Percentiles rank a stretch among this genome's conserved stretches.
Evolutionary conservation across 2,888 invertebrate species (phyloP).

Genomic region (Nasonovia ribisnigri): DNA sequence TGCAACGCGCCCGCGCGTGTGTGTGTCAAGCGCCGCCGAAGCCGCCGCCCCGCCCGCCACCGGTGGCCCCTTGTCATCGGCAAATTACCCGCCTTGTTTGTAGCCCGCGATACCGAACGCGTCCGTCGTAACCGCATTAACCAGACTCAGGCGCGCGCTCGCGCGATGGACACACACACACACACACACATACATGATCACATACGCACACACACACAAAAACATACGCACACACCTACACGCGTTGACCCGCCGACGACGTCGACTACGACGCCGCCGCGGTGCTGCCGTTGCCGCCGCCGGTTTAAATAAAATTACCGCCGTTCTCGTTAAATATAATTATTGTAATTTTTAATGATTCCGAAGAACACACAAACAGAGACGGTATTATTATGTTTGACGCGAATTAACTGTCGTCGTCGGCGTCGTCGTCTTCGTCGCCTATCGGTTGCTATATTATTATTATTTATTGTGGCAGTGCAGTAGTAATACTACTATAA

Average conservation of each 20-base stretch:
- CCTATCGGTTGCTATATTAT: background rate
- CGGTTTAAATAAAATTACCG: slow-evolving; percentile 40
- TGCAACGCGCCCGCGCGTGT: slow-evolving; percentile 31
- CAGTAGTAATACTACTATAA: background rate
- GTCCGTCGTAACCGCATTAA: slow-evolving; percentile 65
- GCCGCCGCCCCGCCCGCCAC: slow-evolving; percentile 53
- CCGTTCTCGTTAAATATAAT: slow-evolving; percentile 45
- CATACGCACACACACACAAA: background rate
- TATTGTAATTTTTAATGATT: slow-evolving; percentile 44
- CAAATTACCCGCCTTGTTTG: slow-evolving; percentile 64
- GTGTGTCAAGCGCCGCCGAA: slow-evolving; percentile 61
- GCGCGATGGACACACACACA: background rate
- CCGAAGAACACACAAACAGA: slow-evolving; percentile 10
- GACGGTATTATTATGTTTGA: slow-evolving; percentile 28
- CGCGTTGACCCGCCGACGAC: slow-evolving; percentile 16
- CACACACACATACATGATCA: background rate
- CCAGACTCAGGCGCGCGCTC: slow-evolving; percentile 53
- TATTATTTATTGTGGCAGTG: background rate
- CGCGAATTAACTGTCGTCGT: slow-evolving; percentile 37
- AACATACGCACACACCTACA: slow-evolving; percentile 9
- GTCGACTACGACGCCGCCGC: slow-evolving; percentile 10
- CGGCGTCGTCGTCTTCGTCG: background rate
- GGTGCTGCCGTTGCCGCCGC: background rate
- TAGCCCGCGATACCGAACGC: slow-evolving; percentile 66
- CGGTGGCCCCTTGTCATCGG: slow-evolving; percentile 63